Percentiles rank a stretch among this genome's conserved stretches.
phyloP scores from a whole-genome alignment of 2,797 vertebrate genomes.

The Poeciliopsis turneri region DNA sequence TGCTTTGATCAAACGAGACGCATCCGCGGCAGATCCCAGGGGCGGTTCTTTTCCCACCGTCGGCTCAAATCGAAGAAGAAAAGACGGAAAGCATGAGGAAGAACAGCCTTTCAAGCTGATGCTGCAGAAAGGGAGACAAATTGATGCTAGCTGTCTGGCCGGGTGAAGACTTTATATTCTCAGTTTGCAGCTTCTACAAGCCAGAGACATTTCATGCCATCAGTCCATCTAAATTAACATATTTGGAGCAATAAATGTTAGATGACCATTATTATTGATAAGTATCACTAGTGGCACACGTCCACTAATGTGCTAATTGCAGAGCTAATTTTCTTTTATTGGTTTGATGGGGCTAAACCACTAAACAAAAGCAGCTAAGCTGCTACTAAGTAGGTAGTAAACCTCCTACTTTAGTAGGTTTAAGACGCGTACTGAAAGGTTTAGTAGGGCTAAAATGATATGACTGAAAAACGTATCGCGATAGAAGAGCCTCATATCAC shows the following conservation, averaged over 20 bases:
- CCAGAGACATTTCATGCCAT: neutral
- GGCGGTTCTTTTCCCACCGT: constrained; percentile 56
- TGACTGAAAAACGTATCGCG: too few relatives aligned
- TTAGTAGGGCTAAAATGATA: too few relatives aligned
- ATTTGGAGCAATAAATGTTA: neutral
- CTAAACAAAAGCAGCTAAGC: too few relatives aligned
- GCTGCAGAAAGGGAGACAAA: constrained; percentile 15
- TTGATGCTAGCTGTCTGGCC: constrained; percentile 41
- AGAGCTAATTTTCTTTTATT: too few relatives aligned
- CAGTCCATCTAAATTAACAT: neutral
- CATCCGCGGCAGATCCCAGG: constrained; percentile 63
- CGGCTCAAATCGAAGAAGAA: constrained; percentile 50
- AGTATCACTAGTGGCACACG: neutral
- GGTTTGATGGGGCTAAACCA: too few relatives aligned
- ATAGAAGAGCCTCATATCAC: too few relatives aligned
- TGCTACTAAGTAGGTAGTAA: too few relatives aligned
- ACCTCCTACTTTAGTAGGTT: too few relatives aligned
- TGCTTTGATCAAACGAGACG: constrained; percentile 62
- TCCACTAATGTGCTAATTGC: too few relatives aligned
- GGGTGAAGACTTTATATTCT: constrained; percentile 54
- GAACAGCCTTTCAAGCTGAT: constrained; percentile 53
- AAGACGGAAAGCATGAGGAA: constrained; percentile 42
- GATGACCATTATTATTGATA: neutral
- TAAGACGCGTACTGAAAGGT: too few relatives aligned
- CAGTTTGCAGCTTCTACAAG: neutral